Evolutionary conservation across 2,888 invertebrate species (phyloP).

Genomic region (Cremastinae sp.): DNA sequence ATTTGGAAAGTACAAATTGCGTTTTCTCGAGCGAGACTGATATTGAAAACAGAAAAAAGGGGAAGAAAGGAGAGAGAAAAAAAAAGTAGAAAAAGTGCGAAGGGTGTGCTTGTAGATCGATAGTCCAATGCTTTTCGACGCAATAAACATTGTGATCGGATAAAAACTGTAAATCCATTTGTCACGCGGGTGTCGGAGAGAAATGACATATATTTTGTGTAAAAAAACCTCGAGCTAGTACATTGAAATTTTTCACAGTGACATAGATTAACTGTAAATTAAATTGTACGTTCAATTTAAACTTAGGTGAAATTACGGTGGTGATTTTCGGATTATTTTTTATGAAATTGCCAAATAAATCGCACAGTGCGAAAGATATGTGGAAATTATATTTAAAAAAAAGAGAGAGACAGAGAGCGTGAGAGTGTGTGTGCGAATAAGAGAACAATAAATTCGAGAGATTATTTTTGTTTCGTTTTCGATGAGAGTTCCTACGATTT

Average conservation of each 20-base stretch:
- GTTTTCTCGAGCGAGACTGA: constrained; percentile 27
- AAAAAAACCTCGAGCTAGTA: constrained; percentile 3
- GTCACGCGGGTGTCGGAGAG: not conserved
- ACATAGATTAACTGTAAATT: constrained; percentile 33
- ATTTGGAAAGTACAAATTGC: constrained; percentile 62
- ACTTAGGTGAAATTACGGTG: constrained; percentile 14
- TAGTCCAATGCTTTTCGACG: constrained; percentile 15
- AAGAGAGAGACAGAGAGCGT: constrained; percentile 1
- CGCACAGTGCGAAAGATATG: constrained; percentile 20
- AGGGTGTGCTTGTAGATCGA: constrained; percentile 13
- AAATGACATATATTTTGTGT: constrained; percentile 39
- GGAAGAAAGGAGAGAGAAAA: not conserved
- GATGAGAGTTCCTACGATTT: constrained; percentile 68
- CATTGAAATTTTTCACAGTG: constrained; percentile 29
- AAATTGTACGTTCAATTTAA: constrained; percentile 40
- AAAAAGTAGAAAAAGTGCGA: constrained; percentile 9
- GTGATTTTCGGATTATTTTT: constrained; percentile 55
- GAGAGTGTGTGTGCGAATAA: constrained; percentile 12
- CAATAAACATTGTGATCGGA: not conserved
- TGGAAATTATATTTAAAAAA: not conserved
- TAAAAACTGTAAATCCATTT: constrained; percentile 1
- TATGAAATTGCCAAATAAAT: constrained; percentile 57
- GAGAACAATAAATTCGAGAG: constrained; percentile 51
- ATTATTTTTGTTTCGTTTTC: constrained; percentile 51
- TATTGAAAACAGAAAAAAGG: constrained; percentile 8